These are phyloP conservation scores for Rhadinocentrus ornatus DNA, from an alignment of 2,797 vertebrate genomes.

Conservation along the genomic window DNA sequence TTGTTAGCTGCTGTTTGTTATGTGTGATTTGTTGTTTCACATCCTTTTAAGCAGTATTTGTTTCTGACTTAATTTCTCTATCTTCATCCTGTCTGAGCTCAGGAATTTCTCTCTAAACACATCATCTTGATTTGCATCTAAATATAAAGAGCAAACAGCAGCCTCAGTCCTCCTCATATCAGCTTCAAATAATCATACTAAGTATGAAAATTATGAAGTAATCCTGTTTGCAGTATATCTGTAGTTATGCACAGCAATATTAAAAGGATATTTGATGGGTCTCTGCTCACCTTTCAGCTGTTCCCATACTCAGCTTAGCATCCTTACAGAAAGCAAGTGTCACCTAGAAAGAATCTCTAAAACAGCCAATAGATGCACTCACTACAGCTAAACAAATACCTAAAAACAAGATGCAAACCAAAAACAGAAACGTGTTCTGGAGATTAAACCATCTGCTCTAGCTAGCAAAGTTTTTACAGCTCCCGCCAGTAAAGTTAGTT, in stretches of 20 bases:
- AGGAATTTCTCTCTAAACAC: slow-evolving; percentile 59
- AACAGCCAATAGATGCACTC: slow-evolving; percentile 24
- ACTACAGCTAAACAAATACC: slow-evolving; percentile 10
- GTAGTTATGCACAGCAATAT: not conserved
- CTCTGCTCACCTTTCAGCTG: slow-evolving; percentile 82
- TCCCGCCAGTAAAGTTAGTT: slow-evolving; percentile 42
- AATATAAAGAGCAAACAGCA: slow-evolving; percentile 26
- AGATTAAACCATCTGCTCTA: slow-evolving; percentile 28
- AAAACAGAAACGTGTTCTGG: not conserved
- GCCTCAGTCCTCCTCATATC: slow-evolving; percentile 29
- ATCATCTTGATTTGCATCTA: slow-evolving; percentile 38
- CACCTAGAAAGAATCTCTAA: slow-evolving; percentile 39
- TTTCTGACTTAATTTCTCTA: slow-evolving; percentile 5
- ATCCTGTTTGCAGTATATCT: slow-evolving; percentile 2
- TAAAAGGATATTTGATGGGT: slow-evolving; percentile 14
- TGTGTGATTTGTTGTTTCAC: slow-evolving; percentile 25
- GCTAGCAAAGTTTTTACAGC: slow-evolving; percentile 27
- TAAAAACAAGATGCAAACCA: slow-evolving; percentile 30
- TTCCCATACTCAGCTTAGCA: slow-evolving; percentile 80
- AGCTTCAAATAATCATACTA: slow-evolving; percentile 16
- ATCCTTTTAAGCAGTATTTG: slow-evolving; percentile 13
- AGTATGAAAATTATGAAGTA: not conserved
- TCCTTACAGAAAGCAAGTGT: slow-evolving; percentile 61
- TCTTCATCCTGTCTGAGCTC: slow-evolving; percentile 44
- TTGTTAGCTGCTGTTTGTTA: slow-evolving; percentile 13